Conservation (phyloP, 2,888 invertebrate genomes). For the Lymantria dispar region DNA sequence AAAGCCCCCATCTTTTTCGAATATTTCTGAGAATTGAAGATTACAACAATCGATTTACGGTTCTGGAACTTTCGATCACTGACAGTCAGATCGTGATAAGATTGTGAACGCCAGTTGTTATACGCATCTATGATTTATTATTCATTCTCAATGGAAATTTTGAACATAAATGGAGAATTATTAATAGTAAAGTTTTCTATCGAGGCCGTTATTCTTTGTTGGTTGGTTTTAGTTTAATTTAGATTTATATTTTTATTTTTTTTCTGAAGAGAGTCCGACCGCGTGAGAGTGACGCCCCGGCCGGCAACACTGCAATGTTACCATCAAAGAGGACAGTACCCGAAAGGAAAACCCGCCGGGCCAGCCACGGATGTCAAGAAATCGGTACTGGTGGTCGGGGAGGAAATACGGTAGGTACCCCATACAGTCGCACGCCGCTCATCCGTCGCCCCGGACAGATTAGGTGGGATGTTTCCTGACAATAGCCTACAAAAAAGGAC, state of each 20-base stretch:
- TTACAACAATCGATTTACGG: conserved; percentile 27
- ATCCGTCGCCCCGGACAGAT: too few relatives aligned
- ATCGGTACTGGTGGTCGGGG: too few relatives aligned
- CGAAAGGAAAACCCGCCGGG: too few relatives aligned
- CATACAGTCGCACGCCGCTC: too few relatives aligned
- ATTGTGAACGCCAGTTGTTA: conserved; percentile 11
- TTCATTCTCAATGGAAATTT: background rate
- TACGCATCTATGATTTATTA: background rate
- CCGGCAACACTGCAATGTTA: too few relatives aligned
- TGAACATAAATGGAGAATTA: background rate
- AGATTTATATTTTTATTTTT: background rate
- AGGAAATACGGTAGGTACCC: too few relatives aligned
- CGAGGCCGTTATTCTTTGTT: background rate
- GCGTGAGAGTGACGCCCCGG: too few relatives aligned
- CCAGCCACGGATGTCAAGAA: too few relatives aligned
- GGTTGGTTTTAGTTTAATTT: background rate
- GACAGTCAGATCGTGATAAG: conserved; percentile 21
- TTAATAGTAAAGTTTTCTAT: background rate
- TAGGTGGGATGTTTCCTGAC: too few relatives aligned
- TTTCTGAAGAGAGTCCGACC: too few relatives aligned
- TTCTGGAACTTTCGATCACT: conserved; percentile 13
- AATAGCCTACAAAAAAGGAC: too few relatives aligned
- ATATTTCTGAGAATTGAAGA: conserved; percentile 8
- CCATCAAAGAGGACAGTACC: too few relatives aligned
- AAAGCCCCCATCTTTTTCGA: background rate